Percentiles rank a stretch among this genome's conserved stretches.
These are phyloP conservation scores for Patella depressa DNA, from an alignment of 2,888 invertebrate species.

Conservation along the genomic window DNA sequence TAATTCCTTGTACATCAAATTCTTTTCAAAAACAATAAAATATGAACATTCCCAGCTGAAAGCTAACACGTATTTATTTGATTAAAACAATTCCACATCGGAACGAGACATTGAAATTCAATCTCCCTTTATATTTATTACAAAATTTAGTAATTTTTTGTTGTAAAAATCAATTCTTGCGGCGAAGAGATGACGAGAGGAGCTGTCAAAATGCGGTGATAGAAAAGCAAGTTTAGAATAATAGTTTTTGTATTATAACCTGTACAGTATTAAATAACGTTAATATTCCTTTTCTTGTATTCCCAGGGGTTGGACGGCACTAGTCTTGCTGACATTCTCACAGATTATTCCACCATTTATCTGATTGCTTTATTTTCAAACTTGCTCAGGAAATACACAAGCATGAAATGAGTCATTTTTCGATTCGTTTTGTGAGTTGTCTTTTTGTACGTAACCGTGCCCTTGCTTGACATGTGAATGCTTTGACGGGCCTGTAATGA, in stretches of 20 bases:
- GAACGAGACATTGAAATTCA: not conserved
- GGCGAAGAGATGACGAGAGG: not conserved
- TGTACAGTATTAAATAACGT: constrained; percentile 10
- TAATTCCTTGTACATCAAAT: not conserved
- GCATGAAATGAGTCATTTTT: constrained; percentile 9
- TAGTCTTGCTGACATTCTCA: constrained; percentile 10
- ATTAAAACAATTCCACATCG: constrained; percentile 1
- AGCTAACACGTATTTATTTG: constrained; percentile 1
- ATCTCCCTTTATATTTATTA: constrained; percentile 5
- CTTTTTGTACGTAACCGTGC: constrained; percentile 1
- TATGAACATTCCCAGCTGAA: not conserved
- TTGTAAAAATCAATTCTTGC: not conserved
- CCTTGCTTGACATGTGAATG: constrained; percentile 2
- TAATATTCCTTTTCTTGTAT: constrained; percentile 1
- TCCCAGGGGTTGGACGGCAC: not conserved
- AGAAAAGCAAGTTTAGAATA: constrained; percentile 9
- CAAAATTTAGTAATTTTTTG: not conserved
- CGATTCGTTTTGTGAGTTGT: constrained; percentile 5
- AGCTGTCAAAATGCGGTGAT: constrained; percentile 7
- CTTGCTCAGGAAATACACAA: constrained; percentile 13
- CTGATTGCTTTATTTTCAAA: constrained; percentile 13
- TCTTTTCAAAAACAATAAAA: not conserved
- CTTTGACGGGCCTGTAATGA: constrained; percentile 9
- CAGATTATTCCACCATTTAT: constrained; percentile 12
- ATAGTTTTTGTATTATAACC: constrained; percentile 11